A percentile compares a stretch with the other conserved stretches of the same genome.
Evolutionary conservation across 2,888 invertebrate species (phyloP).

Genomic region (Sinopyrophorus schimmeli): DNA sequence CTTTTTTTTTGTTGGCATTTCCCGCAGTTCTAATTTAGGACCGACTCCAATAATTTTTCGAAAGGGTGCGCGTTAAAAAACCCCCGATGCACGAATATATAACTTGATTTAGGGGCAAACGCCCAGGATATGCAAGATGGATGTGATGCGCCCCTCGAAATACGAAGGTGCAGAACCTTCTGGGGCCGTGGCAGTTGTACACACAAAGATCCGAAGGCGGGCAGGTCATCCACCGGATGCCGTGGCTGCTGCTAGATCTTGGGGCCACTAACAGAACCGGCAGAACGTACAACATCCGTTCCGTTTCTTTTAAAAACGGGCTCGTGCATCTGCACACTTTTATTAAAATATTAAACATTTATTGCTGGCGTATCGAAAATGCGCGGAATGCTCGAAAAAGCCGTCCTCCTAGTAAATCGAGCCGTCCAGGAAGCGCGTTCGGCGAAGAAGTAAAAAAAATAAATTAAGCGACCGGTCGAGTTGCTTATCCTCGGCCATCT

Average conservation of each 20-base stretch:
- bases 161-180: slow-evolving; percentile 1
- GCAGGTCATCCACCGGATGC: slow-evolving; percentile 34
- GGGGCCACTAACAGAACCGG: slow-evolving; percentile 17
- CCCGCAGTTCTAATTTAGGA: no score
- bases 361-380: slow-evolving; percentile 4
- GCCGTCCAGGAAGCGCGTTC: slow-evolving; percentile 1
- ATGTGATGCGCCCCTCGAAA: background rate
- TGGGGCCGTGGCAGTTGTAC: background rate
- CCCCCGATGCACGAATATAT: no score
- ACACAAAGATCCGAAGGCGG: slow-evolving; percentile 17
- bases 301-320: slow-evolving; percentile 24
- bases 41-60: no score
- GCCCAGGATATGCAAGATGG: slow-evolving; percentile 7
- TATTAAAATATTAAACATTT: background rate
- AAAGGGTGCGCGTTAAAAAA: no score
- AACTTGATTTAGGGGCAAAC: slow-evolving; percentile 8
- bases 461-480: background rate
- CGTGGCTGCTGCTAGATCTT: slow-evolving; percentile 24
- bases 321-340: slow-evolving; percentile 14
- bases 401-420: no score
- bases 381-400: background rate
- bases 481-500: background rate
- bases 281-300: slow-evolving; percentile 27
- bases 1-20: no score
- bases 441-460: slow-evolving; percentile 6